A percentile compares a stretch with the other conserved stretches of the same genome.
These are phyloP conservation scores for Lepidotrigona ventralis DNA, from an alignment of 1,140 invertebrate species.

Conservation along the genomic window DNA sequence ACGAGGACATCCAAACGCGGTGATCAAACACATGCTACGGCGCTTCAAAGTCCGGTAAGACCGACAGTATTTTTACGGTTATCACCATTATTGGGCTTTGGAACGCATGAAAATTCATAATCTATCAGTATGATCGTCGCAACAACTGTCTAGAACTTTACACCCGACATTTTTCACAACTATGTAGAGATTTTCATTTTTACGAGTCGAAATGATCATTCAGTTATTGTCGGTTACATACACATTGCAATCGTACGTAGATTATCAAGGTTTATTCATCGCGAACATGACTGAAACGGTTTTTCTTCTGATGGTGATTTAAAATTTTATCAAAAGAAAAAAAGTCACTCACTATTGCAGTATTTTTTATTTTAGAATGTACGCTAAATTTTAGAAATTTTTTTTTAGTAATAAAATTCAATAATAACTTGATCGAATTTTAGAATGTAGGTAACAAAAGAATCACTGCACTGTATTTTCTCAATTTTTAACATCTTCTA, in stretches of 20 bases:
- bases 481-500: not conserved
- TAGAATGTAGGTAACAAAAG: not conserved
- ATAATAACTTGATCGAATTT: not conserved
- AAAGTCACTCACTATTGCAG: not conserved
- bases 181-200: not conserved
- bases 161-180: not conserved
- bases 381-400: not conserved
- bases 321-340: not conserved
- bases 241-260: not conserved
- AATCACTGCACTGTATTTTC: too few species aligned
- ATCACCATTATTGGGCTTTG: not conserved
- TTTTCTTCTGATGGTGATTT: too few species aligned
- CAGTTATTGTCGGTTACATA: not conserved
- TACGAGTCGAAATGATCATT: not conserved
- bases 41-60: conserved; percentile 39
- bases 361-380: too few species aligned
- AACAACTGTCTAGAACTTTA: not conserved
- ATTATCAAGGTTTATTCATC: not conserved
- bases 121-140: not conserved
- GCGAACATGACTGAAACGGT: not conserved
- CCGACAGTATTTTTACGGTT: conserved; percentile 6
- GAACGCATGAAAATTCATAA: not conserved
- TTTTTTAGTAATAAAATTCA: not conserved
- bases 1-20: not conserved
- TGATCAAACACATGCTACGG: not conserved